Evolutionary conservation across 2,888 invertebrate genomes (phyloP).

Genomic region (Drosophila maculinotata): DNA sequence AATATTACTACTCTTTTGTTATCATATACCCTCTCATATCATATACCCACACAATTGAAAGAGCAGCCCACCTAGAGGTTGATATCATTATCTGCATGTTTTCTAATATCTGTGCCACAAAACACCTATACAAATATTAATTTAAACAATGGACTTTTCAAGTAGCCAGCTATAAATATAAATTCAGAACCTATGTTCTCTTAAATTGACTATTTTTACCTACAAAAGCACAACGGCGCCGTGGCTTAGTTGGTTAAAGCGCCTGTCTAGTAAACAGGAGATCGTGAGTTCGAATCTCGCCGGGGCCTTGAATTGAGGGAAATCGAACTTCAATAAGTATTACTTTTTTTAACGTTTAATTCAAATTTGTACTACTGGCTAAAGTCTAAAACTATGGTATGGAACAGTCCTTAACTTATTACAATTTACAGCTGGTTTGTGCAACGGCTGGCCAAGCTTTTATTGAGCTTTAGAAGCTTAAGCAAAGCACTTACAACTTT

Average conservation of each 20-base stretch:
- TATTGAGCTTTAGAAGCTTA: constrained; percentile 6
- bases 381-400: constrained; percentile 30
- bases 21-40: too few relatives aligned
- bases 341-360: background rate
- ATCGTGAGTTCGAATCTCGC: constrained; percentile 85
- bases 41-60: background rate
- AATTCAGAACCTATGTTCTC: background rate
- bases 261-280: constrained; percentile 85
- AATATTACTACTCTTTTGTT: too few relatives aligned
- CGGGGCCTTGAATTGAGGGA: constrained; percentile 73
- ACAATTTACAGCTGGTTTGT: constrained; percentile 39
- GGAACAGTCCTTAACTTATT: constrained; percentile 17
- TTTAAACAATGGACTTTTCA: constrained; percentile 46
- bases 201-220: constrained; percentile 31
- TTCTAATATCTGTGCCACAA: constrained; percentile 4
- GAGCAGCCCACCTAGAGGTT: background rate
- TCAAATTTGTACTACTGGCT: constrained; percentile 4
- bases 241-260: constrained; percentile 85
- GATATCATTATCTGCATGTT: constrained; percentile 19
- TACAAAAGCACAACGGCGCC: constrained; percentile 66
- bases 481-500: constrained; percentile 15
- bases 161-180: constrained; percentile 5
- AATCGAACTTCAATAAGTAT: background rate
- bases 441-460: constrained; percentile 31
- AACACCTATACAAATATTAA: constrained; percentile 56